Evolutionary conservation across 1,140 invertebrate genomes (phyloP).

Genomic region (Ceratina japonica): DNA sequence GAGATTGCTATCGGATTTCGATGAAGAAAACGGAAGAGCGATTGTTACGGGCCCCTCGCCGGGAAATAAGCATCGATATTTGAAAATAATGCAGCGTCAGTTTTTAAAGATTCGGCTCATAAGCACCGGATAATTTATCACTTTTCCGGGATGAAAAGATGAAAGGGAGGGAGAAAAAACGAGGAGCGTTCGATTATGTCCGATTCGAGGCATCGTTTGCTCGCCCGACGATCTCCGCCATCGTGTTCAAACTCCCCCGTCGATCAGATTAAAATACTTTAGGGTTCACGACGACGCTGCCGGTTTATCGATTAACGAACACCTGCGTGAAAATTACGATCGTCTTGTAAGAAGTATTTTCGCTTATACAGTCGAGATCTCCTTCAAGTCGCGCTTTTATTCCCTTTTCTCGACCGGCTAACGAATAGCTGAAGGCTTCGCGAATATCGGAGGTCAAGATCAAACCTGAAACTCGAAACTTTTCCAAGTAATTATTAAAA

Average conservation of each 20-base stretch:
- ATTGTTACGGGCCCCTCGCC: not conserved
- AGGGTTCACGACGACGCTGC: constrained; percentile 33
- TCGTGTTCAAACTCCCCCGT: constrained; percentile 17
- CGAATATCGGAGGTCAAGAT: constrained; percentile 12
- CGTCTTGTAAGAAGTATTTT: not conserved
- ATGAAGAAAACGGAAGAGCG: not conserved
- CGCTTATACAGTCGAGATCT: not conserved
- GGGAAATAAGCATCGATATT: constrained; percentile 3
- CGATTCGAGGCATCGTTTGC: not conserved
- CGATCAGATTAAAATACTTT: constrained; percentile 47
- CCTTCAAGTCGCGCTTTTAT: not conserved
- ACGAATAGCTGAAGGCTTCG: no score
- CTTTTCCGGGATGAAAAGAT: not conserved
- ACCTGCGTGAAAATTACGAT: constrained; percentile 19
- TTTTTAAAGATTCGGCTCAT: not conserved
- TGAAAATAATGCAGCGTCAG: constrained; percentile 20
- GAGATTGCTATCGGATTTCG: constrained; percentile 28
- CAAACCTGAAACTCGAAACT: not conserved
- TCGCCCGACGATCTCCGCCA: constrained; percentile 21
- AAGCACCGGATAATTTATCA: constrained; percentile 36
- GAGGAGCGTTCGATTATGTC: not conserved
- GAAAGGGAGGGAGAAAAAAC: no score
- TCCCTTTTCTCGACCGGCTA: not conserved
- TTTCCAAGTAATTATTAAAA: not conserved
- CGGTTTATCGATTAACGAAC: constrained; percentile 46